Evolutionary conservation across 2,888 invertebrate species (phyloP).

Genomic region (Pterobdella sp.): DNA sequence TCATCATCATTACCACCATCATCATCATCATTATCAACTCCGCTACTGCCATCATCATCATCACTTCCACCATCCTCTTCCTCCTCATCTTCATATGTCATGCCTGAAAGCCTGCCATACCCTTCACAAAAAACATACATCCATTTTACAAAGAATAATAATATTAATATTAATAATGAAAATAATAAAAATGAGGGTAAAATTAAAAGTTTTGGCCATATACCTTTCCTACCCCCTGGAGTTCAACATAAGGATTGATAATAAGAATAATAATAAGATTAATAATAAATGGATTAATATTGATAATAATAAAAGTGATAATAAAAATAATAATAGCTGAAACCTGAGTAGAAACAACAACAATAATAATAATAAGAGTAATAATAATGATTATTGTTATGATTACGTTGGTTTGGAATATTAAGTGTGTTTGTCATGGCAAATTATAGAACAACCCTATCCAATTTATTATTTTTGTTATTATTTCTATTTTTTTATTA

Average conservation of each 20-base stretch:
- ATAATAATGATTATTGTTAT: too few relatives aligned
- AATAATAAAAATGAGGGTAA: neutral
- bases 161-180: neutral
- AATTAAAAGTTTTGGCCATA: neutral
- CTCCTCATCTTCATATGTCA: neutral
- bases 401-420: too few relatives aligned
- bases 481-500: too few relatives aligned
- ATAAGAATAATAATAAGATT: neutral
- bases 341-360: too few relatives aligned
- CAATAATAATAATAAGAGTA: too few relatives aligned
- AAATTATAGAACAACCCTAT: too few relatives aligned
- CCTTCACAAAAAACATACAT: neutral
- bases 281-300: too few relatives aligned
- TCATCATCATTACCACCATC: neutral
- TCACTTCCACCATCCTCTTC: neutral
- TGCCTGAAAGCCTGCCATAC: conserved; percentile 1
- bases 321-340: too few relatives aligned
- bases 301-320: too few relatives aligned
- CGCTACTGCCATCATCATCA: too few relatives aligned
- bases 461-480: too few relatives aligned
- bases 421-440: too few relatives aligned
- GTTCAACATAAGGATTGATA: neutral
- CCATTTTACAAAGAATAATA: neutral
- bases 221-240: neutral
- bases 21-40: neutral